Evolutionary conservation across 2,113 vertebrate species (phyloP).

Genomic region (Microcebus griseorufus): DNA sequence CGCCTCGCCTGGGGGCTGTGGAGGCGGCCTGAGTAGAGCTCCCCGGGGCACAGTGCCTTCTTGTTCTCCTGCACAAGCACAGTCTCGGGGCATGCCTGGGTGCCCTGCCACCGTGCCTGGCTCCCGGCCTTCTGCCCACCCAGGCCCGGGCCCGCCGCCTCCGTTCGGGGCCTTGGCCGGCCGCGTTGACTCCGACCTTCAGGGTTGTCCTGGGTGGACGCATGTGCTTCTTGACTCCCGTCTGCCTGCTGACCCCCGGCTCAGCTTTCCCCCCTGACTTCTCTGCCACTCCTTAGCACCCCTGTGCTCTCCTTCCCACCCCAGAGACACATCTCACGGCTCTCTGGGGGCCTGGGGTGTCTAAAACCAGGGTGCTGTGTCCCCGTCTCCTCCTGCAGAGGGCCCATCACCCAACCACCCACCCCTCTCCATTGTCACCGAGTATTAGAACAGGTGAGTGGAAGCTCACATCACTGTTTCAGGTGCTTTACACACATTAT

Average conservation of each 20-base stretch:
- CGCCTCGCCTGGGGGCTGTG: not conserved
- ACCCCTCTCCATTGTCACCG: not conserved
- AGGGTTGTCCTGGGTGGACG: not conserved
- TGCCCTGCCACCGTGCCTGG: not conserved
- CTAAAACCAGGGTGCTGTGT: not conserved
- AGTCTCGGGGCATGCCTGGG: not conserved
- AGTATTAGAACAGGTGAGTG: rapidly evolving
- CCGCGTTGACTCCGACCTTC: not conserved
- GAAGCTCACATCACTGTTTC: not conserved
- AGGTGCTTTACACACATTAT: not conserved
- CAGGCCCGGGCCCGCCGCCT: not conserved
- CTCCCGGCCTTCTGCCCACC: not conserved
- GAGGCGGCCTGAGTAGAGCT: too few species aligned
- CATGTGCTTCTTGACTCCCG: not conserved
- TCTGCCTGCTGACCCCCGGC: not conserved
- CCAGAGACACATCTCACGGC: not conserved
- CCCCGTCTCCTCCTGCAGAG: not conserved
- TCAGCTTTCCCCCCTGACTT: not conserved
- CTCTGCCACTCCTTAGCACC: rapidly evolving
- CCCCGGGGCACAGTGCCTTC: not conserved
- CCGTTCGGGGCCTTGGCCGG: not conserved
- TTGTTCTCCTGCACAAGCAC: not conserved
- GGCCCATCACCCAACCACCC: too few species aligned
- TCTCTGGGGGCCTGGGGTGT: not conserved
- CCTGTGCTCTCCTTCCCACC: not conserved